Evolutionary conservation across 2,113 vertebrate species (phyloP), one percentile per base, ranked within the genome.

Genomic region (Phalacrocorax carbo): DNA sequence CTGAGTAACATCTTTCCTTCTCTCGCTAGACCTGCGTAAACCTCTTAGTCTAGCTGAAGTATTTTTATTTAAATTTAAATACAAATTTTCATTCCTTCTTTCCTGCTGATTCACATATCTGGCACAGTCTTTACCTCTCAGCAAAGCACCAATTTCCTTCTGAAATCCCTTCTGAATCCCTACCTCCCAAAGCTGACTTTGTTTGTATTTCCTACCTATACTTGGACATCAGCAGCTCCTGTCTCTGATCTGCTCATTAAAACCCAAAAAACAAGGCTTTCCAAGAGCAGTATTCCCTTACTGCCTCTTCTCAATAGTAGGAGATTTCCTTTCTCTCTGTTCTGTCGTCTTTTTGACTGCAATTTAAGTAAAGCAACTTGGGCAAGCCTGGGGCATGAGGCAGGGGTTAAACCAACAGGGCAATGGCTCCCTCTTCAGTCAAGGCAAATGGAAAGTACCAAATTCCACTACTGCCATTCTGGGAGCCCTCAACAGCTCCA

Each of bases 211-310:
- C 20, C 83, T 79, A 17, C 17, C 64, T 71, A 38, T 10, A 54
- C 60, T n/a, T 76, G 60, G 64, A 60, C 64, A 69, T 44, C 49
- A 93, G 44, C 60, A 76, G 65, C 66, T 89, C 54, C 61, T 62
- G 29, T 77, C 65, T 73, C 84, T 60, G 57, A 89, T 40, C 61
- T 55, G 22, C 55, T 94, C 58, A 70, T 95, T 90, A 93, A 75
- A 82, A 72, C 36, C 15, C 42, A 57, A 94, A 91, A 92, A 94
- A 84, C 57, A 95, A 93, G 57, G 70, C 15, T 61, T 55, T 90
- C 92, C 78, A 89, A 80, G 58, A 88, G 90, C 40, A 62, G 13
- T 80, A 77, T 57, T 94, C 78, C 85, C 46, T 66, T 51, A 82
- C 42, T 65, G 54, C 84, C 48, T 89, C 48, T 48, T 82, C 75